phyloP scores from a whole-genome alignment of 2,113 vertebrate genomes.

The Poeciliopsis prolifica region DNA sequence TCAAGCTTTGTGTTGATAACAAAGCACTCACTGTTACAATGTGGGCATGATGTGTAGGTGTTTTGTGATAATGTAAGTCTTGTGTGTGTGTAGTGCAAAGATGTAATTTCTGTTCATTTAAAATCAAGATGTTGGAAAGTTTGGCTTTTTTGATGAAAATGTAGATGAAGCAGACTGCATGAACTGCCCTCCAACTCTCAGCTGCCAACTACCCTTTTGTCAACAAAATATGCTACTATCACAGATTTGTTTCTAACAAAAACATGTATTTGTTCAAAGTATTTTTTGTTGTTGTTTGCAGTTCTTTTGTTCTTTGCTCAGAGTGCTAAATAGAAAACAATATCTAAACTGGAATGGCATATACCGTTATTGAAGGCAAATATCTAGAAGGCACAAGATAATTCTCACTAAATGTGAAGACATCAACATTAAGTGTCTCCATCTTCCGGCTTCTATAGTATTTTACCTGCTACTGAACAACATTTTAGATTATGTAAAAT shows the following conservation, averaged over 20 bases:
- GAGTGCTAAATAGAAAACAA: too few species aligned
- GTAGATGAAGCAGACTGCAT: slow-evolving; percentile 8
- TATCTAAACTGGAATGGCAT: too few species aligned
- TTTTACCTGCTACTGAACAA: neutral
- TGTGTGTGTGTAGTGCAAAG: slow-evolving; percentile 34
- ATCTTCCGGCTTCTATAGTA: neutral
- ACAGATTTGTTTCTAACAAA: neutral
- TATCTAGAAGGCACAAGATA: too few species aligned
- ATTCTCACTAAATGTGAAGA: neutral
- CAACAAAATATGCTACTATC: neutral
- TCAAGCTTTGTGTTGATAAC: slow-evolving; percentile 66
- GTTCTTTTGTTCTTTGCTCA: neutral
- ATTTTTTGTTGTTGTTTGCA: neutral
- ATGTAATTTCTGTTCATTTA: slow-evolving; percentile 42
- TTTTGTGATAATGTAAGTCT: slow-evolving; percentile 59
- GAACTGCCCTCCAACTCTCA: neutral
- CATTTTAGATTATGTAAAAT: neutral
- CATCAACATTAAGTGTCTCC: neutral
- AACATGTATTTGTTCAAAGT: neutral
- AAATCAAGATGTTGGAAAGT: slow-evolving; percentile 46
- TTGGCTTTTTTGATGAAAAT: slow-evolving; percentile 17
- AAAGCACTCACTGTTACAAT: slow-evolving; percentile 69
- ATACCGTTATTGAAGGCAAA: too few species aligned
- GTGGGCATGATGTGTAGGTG: slow-evolving; percentile 77
- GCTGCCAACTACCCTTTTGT: neutral